Conservation (phyloP, 2,888 invertebrate species). For the Catocala fraxini region DNA sequence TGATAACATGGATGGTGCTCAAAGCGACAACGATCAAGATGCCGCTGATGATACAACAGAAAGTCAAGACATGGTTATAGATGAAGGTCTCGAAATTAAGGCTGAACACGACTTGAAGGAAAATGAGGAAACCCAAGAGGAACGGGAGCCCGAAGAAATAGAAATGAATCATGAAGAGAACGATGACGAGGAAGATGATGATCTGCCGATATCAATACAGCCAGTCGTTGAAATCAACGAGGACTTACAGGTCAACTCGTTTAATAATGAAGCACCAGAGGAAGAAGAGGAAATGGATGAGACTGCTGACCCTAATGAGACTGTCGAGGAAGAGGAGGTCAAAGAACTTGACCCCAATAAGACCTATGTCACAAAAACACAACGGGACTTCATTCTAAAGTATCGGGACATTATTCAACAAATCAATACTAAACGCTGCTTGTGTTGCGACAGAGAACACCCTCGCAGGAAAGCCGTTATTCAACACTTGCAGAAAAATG, state of each 20-base stretch:
- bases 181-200: conserved; percentile 74
- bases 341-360: conserved; percentile 77
- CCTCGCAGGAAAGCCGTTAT: conserved; percentile 85
- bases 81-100: conserved; percentile 57
- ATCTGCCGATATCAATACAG: conserved; percentile 69
- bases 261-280: conserved; percentile 72
- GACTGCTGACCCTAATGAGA: conserved; percentile 64
- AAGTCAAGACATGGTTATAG: conserved; percentile 60
- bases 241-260: conserved; percentile 75
- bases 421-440: conserved; percentile 82
- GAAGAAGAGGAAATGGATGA: conserved; percentile 72
- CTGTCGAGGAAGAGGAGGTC: conserved; percentile 60
- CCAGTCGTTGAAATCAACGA: conserved; percentile 83
- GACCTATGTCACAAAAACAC: conserved; percentile 77
- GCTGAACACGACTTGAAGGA: conserved; percentile 56
- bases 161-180: conserved; percentile 66
- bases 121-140: conserved; percentile 53
- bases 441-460: conserved; percentile 82
- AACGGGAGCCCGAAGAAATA: conserved; percentile 61
- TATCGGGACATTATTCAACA: conserved; percentile 82
- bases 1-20: conserved; percentile 58
- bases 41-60: conserved; percentile 59
- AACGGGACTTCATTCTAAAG: conserved; percentile 80
- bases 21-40: conserved; percentile 65
- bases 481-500: conserved; percentile 85